Percentiles rank a stretch among this genome's conserved stretches.
Conservation (phyloP, 37 sponge, comb jelly and placozoan genomes). For the Agelas oroides region DNA sequence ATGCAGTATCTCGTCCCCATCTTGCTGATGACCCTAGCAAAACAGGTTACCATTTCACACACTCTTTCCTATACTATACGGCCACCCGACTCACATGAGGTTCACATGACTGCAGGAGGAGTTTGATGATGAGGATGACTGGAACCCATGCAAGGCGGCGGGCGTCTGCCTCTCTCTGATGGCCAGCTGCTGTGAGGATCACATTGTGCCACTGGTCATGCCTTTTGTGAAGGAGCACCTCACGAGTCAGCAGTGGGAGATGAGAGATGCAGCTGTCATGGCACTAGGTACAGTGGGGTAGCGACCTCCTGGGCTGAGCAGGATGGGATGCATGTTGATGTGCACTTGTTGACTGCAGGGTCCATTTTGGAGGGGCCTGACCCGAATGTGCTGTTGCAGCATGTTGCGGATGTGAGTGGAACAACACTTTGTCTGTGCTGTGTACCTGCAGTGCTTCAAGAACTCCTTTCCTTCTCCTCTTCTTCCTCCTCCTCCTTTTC, state of each 20-base stretch:
- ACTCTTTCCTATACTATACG: too few relatives aligned
- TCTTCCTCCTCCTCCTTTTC: not conserved
- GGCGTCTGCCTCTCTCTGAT: conserved; percentile 96
- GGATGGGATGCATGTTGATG: too few relatives aligned
- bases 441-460: too few relatives aligned
- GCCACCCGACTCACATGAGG: not conserved
- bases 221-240: conserved; percentile 83
- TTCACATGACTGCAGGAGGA: conserved; percentile 81
- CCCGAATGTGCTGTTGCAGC: conserved; percentile 28
- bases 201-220: conserved; percentile 71
- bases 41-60: conserved; percentile 73
- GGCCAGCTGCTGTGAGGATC: conserved; percentile 85
- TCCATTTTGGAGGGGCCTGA: conserved; percentile 80
- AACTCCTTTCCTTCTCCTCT: not conserved
- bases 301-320: too few relatives aligned
- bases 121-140: conserved; percentile 99
- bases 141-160: conserved; percentile 99
- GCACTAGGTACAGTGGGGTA: conserved; percentile 94
- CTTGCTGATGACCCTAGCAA: conserved; percentile 75
- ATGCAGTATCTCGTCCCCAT: conserved; percentile 88
- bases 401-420: conserved; percentile 45
- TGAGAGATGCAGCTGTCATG: conserved; percentile 93
- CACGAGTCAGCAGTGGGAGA: conserved; percentile 78
- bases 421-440: too few relatives aligned
- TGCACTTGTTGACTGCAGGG: conserved; percentile 17